Evolutionary conservation across 2,797 vertebrate genomes (phyloP), one percentile per base, ranked within the genome.

Genomic region (Leptodactylus fallax): DNA sequence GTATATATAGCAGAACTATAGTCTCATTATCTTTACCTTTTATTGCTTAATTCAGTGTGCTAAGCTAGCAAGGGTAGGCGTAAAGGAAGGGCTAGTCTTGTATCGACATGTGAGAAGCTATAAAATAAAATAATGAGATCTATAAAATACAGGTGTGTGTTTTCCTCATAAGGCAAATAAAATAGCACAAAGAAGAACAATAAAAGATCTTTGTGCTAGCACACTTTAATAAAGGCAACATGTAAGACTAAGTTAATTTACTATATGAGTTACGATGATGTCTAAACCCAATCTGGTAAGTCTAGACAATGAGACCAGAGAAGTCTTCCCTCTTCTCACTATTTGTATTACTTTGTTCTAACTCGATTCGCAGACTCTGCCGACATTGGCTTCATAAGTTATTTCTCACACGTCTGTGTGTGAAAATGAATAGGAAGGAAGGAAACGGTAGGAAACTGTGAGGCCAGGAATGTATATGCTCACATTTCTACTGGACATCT

Each of bases 341-440:
- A 51, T 84, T 85, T 74, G 45, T 25, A 58, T 82, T 69, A 81
- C 61, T 78, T 81, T 85, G 79, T 78, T 89, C 27, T 85, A 65
- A 45, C 65, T 58, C 14, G 72, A 78, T 79, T 72, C 55, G 6
- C 71, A 79, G 71, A 47, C 79, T 85, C 71, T 69, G 61, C 27
- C 84, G 77, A 85, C 74, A n/a, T 85, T 86, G 79, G 53, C 85
- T 83, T 83, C 56, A 85, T 77, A 61, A 69, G 56, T 76, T 55
- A 86, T 76, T 85, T 89, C 74, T 89, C 84, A 89, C 88, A 83
- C 72, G 72, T 72, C 78, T 80, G 61, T 51, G 79, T 86, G 85
- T 86, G 84, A 89, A 86, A 89, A 79, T 67, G 84, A 79, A 81
- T 81, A 82, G 79, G 87, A 65, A 89, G 85, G 88, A 89, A 89